Evolutionary conservation across 2,797 vertebrate genomes (phyloP).

Genomic region (Poeciliopsis infans): DNA sequence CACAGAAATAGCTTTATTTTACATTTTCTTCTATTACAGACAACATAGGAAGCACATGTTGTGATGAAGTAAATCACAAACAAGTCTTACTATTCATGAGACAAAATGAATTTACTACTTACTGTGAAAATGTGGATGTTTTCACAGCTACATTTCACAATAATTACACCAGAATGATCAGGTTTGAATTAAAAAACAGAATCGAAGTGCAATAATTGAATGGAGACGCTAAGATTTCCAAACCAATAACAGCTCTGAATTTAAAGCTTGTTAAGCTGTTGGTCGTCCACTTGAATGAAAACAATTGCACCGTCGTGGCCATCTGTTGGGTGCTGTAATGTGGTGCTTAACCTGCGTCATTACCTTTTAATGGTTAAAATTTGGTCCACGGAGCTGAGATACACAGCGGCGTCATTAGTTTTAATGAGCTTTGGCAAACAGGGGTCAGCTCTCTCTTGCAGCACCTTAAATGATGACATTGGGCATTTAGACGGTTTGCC

Average conservation of each 20-base stretch:
- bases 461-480: conserved; percentile 77
- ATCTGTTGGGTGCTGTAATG: conserved; percentile 44
- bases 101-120: background rate
- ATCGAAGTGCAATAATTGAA: background rate
- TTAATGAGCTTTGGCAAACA: conserved; percentile 78
- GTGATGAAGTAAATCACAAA: background rate
- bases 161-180: background rate
- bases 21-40: background rate
- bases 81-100: background rate
- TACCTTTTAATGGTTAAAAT: conserved; percentile 68
- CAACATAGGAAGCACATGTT: background rate
- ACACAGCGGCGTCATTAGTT: conserved; percentile 72
- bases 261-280: conserved; percentile 3
- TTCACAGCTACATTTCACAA: background rate
- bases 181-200: background rate
- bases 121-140: background rate
- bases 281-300: conserved; percentile 18
- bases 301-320: conserved; percentile 26
- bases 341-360: conserved; percentile 38
- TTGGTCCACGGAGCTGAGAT: conserved; percentile 45
- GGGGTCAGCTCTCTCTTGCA: conserved; percentile 38
- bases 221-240: background rate
- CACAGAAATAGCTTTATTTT: background rate
- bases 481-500: conserved; percentile 74
- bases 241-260: conserved; percentile 2